Evolutionary conservation across 2,113 vertebrate species (phyloP).

Genomic region (Cinclus cinclus): DNA sequence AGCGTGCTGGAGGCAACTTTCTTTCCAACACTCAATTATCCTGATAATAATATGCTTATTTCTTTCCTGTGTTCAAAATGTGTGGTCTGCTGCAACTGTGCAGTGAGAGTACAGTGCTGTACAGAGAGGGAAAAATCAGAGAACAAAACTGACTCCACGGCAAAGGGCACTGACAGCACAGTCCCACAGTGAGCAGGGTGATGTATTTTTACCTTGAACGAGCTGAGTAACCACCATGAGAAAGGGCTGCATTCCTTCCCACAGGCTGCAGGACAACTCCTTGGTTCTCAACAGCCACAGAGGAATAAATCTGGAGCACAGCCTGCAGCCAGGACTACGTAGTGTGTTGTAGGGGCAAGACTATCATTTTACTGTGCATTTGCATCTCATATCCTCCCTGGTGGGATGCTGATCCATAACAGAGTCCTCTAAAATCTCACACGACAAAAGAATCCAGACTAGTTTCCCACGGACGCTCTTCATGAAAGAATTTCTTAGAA

Average conservation of each 20-base stretch:
- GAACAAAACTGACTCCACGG: not conserved
- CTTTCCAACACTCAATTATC: constrained; percentile 46
- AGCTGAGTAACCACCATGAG: not conserved
- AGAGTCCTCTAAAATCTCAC: constrained; percentile 28
- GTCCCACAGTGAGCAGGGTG: not conserved
- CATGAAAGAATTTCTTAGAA: constrained; percentile 34
- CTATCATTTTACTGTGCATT: not conserved
- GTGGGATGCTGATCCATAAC: constrained; percentile 17
- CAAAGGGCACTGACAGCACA: not conserved
- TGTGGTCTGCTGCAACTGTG: constrained; percentile 35
- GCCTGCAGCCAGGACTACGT: not conserved
- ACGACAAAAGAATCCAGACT: constrained; percentile 36
- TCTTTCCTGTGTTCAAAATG: constrained; percentile 11
- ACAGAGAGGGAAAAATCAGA: not conserved
- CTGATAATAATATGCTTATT: constrained; percentile 27
- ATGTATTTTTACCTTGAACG: not conserved
- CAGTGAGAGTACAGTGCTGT: not conserved
- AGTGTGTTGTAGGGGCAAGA: not conserved
- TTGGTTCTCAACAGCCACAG: not conserved
- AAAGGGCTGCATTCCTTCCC: constrained; percentile 23
- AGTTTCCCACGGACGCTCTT: constrained; percentile 47
- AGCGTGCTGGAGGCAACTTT: constrained; percentile 10
- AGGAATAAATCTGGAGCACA: constrained; percentile 9
- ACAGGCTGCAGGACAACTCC: not conserved
- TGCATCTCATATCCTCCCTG: not conserved